Percentiles rank a stretch among this genome's conserved stretches.
Conservation (phyloP, 2,797 vertebrate genomes). For the Enteromius radiatus region DNA sequence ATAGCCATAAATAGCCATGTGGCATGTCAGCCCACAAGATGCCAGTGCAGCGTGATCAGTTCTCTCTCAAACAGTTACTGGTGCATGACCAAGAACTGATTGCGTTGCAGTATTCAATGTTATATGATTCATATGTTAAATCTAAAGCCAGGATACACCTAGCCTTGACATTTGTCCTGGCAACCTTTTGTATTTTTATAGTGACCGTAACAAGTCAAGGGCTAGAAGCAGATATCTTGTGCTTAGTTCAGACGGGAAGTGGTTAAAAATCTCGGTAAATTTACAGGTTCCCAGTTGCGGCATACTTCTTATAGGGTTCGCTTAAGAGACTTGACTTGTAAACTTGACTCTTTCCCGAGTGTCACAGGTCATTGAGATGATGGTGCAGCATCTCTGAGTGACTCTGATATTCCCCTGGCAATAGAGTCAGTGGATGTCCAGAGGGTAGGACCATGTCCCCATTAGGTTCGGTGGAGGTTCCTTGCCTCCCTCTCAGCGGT, state of each 20-base stretch:
- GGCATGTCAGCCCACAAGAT: no score
- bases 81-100: no score
- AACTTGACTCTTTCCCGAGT: not conserved
- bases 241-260: not conserved
- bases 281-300: not conserved
- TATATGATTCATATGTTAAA: no score
- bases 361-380: not conserved
- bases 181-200: constrained; percentile 20
- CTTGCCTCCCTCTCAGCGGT: not conserved
- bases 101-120: no score
- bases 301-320: no score
- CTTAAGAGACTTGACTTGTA: not conserved
- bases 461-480: no score
- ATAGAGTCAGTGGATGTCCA: not conserved
- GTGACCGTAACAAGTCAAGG: not conserved
- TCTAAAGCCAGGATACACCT: not conserved
- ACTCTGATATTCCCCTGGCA: not conserved
- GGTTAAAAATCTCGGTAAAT: no score
- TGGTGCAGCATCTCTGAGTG: not conserved
- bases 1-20: no score
- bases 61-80: no score
- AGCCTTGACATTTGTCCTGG: not conserved
- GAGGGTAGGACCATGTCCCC: not conserved
- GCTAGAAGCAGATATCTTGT: not conserved
- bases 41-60: no score